Evolutionary conservation across 2,888 invertebrate species (phyloP).

Genomic region (Cyaniris semiargus): DNA sequence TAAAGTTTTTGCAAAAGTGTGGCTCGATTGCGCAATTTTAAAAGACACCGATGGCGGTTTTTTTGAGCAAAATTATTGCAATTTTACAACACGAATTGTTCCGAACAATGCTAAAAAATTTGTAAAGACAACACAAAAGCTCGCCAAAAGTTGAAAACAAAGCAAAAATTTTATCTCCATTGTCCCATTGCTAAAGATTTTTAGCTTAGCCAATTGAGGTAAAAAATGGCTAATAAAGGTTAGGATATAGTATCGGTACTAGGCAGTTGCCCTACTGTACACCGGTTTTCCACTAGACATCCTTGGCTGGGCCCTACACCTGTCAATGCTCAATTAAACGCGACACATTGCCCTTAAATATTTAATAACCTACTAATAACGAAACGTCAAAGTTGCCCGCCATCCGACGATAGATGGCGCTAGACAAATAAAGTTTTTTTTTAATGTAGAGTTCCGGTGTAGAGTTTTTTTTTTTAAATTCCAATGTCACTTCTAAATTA

Average conservation of each 20-base stretch:
- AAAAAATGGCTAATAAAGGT: neutral
- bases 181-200: neutral
- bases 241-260: constrained; percentile 45
- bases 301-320: constrained; percentile 70
- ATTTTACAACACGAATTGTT: constrained; percentile 28
- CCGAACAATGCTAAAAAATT: constrained; percentile 27
- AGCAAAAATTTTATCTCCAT: constrained; percentile 5
- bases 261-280: constrained; percentile 57
- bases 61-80: constrained; percentile 7
- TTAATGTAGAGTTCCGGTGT: neutral
- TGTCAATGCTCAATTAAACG: constrained; percentile 73
- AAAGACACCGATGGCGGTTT: constrained; percentile 14
- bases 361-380: constrained; percentile 43
- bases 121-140: constrained; percentile 14
- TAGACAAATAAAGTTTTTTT: constrained; percentile 36
- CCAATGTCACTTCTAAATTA: constrained; percentile 37
- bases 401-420: constrained; percentile 71
- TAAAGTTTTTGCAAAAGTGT: constrained; percentile 30
- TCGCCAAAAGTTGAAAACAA: neutral
- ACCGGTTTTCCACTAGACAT: constrained; percentile 66
- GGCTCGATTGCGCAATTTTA: constrained; percentile 8
- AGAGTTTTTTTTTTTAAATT: constrained; percentile 4
- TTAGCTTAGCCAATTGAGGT: neutral
- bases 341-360: constrained; percentile 71
- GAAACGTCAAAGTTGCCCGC: constrained; percentile 46